Evolutionary conservation across 1,140 invertebrate species (phyloP).

Genomic region (Drosophila littoralis): DNA sequence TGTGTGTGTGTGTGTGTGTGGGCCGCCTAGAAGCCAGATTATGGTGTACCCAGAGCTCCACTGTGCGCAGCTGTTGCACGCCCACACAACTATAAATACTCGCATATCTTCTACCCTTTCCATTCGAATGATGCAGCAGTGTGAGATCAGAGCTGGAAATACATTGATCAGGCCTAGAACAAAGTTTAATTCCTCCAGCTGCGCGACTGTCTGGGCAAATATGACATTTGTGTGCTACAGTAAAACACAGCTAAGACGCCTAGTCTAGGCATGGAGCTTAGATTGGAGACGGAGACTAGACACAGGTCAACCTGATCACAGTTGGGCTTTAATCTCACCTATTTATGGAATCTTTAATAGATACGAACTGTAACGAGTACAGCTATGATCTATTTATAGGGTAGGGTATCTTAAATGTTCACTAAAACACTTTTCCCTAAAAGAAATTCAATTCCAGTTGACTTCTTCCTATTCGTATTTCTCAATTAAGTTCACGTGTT

Average conservation of each 20-base stretch:
- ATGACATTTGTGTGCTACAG: slow-evolving; percentile 8
- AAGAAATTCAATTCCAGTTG: too few relatives aligned
- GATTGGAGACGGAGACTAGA: neutral
- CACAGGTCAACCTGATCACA: too few relatives aligned
- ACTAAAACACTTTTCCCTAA: too few relatives aligned
- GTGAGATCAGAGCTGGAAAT: slow-evolving; percentile 18
- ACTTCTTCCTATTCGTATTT: neutral
- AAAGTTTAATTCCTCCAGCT: neutral
- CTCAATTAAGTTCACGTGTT: neutral
- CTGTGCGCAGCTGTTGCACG: slow-evolving; percentile 44
- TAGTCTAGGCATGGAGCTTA: neutral
- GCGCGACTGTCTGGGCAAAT: slow-evolving; percentile 12
- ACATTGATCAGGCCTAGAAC: neutral
- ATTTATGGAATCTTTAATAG: too few relatives aligned
- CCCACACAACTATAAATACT: slow-evolving; percentile 35
- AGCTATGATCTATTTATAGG: too few relatives aligned
- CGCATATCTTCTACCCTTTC: slow-evolving; percentile 12
- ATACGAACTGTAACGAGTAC: too few relatives aligned
- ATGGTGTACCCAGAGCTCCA: slow-evolving; percentile 51
- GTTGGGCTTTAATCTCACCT: too few relatives aligned
- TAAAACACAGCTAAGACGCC: slow-evolving; percentile 4
- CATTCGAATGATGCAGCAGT: slow-evolving; percentile 12
- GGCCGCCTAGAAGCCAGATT: slow-evolving; percentile 54
- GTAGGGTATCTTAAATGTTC: too few relatives aligned
- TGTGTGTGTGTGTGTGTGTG: slow-evolving; percentile 48